These are phyloP conservation scores for Entosphenus tridentatus DNA, from an alignment of 2,113 vertebrate species.

Conservation along the genomic window DNA sequence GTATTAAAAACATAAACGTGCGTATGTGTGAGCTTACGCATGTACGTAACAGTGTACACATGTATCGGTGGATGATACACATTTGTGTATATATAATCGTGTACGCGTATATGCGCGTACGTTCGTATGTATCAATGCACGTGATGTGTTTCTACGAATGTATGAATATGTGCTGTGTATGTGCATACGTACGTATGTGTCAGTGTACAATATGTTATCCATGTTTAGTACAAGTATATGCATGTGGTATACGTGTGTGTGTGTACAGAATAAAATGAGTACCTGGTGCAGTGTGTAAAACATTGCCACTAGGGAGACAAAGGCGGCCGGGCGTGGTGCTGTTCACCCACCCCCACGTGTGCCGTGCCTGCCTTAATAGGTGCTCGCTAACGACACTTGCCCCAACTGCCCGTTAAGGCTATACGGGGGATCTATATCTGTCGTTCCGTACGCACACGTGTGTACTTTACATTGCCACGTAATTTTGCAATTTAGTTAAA, in stretches of 20 bases:
- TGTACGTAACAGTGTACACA: background rate
- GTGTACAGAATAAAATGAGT: background rate
- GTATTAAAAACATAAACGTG: background rate
- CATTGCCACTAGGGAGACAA: background rate
- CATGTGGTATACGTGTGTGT: background rate
- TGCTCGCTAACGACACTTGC: no score
- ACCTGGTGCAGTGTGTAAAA: background rate
- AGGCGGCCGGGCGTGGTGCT: no score
- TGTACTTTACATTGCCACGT: no score
- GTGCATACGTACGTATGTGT: background rate
- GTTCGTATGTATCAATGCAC: background rate
- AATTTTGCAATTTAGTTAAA: no score
- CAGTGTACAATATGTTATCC: background rate
- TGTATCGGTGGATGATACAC: background rate
- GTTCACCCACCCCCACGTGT: no score
- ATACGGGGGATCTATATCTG: no score
- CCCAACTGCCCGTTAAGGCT: no score
- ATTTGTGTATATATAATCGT: background rate
- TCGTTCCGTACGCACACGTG: no score
- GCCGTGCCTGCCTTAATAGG: no score
- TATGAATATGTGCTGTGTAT: background rate
- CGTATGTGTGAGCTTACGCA: background rate
- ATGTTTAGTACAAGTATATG: background rate
- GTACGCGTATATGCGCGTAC: background rate
- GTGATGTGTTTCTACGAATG: background rate